phyloP scores from a whole-genome alignment of 2,888 invertebrate genomes.

The Ryuthela nishihirai region DNA sequence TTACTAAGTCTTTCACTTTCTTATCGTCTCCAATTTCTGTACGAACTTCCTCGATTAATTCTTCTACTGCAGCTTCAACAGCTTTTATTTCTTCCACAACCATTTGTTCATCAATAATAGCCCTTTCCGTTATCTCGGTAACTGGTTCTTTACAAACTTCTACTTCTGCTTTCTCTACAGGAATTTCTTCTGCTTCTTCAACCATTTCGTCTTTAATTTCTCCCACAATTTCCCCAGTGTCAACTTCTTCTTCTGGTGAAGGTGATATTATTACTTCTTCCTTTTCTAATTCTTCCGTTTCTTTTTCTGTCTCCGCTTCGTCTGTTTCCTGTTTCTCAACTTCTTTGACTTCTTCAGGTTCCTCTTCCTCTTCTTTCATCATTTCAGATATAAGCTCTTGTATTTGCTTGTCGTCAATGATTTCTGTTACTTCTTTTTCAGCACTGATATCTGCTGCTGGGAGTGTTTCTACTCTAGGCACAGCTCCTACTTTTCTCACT shows the following conservation, averaged over 20 bases:
- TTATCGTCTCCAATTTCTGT: conserved; percentile 3
- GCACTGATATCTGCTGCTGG: background rate
- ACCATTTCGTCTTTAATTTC: background rate
- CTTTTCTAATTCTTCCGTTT: background rate
- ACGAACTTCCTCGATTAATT: conserved; percentile 30
- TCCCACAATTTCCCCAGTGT: background rate
- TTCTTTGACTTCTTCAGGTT: background rate
- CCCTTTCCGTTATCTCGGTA: background rate
- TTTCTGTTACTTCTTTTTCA: conserved; percentile 8
- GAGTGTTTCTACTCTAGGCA: conserved; percentile 11
- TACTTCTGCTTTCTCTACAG: background rate
- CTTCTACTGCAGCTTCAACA: conserved; percentile 32
- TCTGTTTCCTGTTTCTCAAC: background rate
- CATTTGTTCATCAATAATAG: conserved; percentile 28
- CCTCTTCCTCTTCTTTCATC: conserved; percentile 3
- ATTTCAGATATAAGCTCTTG: too few relatives aligned
- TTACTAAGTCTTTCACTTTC: background rate
- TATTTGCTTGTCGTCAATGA: background rate
- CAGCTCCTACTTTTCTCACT: conserved; percentile 7
- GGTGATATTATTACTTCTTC: conserved; percentile 1
- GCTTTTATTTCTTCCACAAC: conserved; percentile 34
- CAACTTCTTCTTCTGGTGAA: background rate
- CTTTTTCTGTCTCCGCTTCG: background rate
- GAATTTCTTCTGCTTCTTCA: background rate
- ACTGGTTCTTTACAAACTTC: background rate